A percentile compares a stretch with the other conserved stretches of the same genome.
Evolutionary conservation across 2,888 invertebrate genomes (phyloP).

Genomic region (Caenorhabditis sp.): DNA sequence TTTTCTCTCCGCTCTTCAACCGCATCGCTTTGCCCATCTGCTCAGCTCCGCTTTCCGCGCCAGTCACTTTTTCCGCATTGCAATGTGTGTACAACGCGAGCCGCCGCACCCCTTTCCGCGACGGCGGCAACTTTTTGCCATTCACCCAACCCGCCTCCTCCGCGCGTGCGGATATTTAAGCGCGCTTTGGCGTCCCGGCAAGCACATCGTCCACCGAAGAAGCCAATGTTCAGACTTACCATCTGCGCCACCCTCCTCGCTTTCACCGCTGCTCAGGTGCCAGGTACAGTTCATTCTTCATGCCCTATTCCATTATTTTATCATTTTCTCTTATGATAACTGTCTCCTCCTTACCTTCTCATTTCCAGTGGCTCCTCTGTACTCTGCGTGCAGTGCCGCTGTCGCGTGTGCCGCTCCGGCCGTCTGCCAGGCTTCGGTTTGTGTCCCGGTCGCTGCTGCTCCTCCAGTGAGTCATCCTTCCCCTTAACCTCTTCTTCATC

Average conservation of each 20-base stretch:
- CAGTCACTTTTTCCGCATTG: constrained; percentile 37
- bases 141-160: constrained; percentile 27
- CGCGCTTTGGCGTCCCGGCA: not conserved
- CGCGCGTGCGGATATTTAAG: constrained; percentile 23
- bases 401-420: constrained; percentile 69
- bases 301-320: not conserved
- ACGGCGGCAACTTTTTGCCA: constrained; percentile 50
- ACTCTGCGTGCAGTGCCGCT: constrained; percentile 70
- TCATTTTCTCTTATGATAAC: not conserved
- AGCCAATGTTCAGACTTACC: constrained; percentile 59
- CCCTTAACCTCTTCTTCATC: not conserved
- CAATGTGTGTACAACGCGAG: constrained; percentile 35
- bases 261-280: constrained; percentile 56
- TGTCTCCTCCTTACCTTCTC: not conserved
- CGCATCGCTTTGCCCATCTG: not conserved
- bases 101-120: not conserved
- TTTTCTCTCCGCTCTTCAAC: not conserved
- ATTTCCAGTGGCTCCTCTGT: constrained; percentile 68
- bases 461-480: constrained; percentile 39
- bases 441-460: constrained; percentile 64
- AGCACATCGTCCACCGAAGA: constrained; percentile 15
- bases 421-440: constrained; percentile 70
- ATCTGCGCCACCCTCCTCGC: constrained; percentile 58
- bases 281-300: constrained; percentile 38
- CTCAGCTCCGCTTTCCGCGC: constrained; percentile 26